Base-by-base conservation (phyloP, 2,797 vertebrate species). In the Oryzias dopingdopingensis region DNA sequence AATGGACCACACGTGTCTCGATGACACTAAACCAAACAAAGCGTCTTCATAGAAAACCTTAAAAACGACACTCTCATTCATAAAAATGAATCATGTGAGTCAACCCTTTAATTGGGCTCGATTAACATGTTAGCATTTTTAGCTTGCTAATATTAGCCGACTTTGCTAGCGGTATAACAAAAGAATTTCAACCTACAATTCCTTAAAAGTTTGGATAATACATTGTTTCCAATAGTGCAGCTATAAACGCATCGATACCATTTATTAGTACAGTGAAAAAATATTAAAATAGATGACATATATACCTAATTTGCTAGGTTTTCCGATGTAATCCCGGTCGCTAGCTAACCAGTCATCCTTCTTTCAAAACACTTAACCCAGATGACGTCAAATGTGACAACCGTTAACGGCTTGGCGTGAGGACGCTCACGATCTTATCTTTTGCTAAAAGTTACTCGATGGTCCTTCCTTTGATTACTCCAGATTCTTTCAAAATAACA, bases 281-380 rank as follows among this genome's bases (percentile, higher is more conserved):
- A 47, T 20, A 17, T 12, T 5, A 18, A 6, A 10, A 20, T 8
- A 13, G 14, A 20, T 22, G 17, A 49, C 54, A 70, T 49, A 65
- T 17, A 42, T 66, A 82, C 78, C 81, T 57, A 32, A 23, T 41
- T 69, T 43, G 23, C 59, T 64, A 63, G 42, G 56, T 20, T 73
- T 74, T 80, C 76, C 65, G 70, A 52, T 65, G 70, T 81, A 81
- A 83, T 80, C 71, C 75, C 56, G 65, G 24, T 49, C 42, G 37
- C 42, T 62, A 56, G 81, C 70, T 83, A 80, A 63, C 76, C 70
- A 81, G 68, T 52, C 70, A 72, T 78, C 74, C 32, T 76, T 73
- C 83, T 70, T 86, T 88, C 85, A 90, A 90, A 88, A 86, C 81
- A 86, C 69, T 80, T 59, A 22, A 77, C 47, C 55, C 37, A 47